Conservation (phyloP, 2,888 invertebrate species). For the Geophilus truncorum region DNA sequence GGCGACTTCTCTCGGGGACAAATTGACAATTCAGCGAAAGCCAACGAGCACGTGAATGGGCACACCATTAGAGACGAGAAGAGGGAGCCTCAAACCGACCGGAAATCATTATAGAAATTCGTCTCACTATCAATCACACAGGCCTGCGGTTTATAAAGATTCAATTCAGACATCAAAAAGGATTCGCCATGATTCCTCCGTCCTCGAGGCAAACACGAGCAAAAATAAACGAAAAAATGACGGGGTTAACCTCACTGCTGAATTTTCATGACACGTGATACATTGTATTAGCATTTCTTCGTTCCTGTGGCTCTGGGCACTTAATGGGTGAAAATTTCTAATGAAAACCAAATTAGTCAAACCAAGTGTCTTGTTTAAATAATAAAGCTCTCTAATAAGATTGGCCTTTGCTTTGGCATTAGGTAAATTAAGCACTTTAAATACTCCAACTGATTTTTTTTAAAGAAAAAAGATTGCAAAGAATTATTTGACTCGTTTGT, state of each 20-base stretch:
- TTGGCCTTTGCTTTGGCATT: background rate
- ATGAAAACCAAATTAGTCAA: background rate
- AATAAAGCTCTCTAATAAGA: background rate
- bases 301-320: background rate
- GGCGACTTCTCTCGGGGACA: background rate
- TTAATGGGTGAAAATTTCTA: background rate
- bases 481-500: no score
- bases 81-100: background rate
- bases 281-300: background rate
- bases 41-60: background rate
- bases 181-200: background rate
- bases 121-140: background rate
- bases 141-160: background rate
- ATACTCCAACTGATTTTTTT: no score
- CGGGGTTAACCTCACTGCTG: background rate
- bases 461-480: no score
- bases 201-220: background rate
- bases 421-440: background rate
- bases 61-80: background rate
- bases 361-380: background rate
- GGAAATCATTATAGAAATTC: constrained; percentile 1
- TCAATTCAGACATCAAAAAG: background rate
- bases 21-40: background rate
- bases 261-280: background rate
- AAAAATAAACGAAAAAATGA: background rate